These are phyloP conservation scores for Torymus auratus DNA, from an alignment of 2,888 invertebrate genomes.

Conservation along the genomic window DNA sequence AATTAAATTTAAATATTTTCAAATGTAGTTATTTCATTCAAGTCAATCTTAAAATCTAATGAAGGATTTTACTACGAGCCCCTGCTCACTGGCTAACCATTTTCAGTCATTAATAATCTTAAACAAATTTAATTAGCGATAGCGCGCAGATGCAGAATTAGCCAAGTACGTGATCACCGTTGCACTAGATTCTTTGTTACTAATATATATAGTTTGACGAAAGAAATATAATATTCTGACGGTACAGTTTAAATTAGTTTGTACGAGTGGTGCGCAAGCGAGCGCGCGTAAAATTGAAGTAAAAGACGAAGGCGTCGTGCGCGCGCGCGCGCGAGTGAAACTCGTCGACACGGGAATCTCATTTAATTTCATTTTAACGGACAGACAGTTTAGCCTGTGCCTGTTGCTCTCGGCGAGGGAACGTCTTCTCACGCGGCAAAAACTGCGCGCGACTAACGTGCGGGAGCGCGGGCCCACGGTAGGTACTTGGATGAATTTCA, in stretches of 20 bases:
- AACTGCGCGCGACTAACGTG: slow-evolving; percentile 32
- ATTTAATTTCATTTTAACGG: slow-evolving; percentile 58
- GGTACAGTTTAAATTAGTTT: slow-evolving; percentile 48
- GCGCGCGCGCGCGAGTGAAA: slow-evolving; percentile 32
- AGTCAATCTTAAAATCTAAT: too few species aligned
- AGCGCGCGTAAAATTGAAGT: slow-evolving; percentile 41
- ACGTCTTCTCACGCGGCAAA: slow-evolving; percentile 21
- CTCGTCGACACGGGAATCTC: slow-evolving; percentile 51
- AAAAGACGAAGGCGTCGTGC: slow-evolving; percentile 34
- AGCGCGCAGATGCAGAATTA: too few species aligned
- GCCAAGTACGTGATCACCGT: too few species aligned
- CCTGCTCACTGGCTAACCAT: too few species aligned
- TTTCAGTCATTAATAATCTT: neutral
- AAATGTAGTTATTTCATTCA: too few species aligned
- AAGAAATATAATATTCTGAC: slow-evolving; percentile 9
- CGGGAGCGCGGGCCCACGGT: neutral
- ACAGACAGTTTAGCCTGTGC: slow-evolving; percentile 53
- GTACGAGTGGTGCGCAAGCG: slow-evolving; percentile 7
- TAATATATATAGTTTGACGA: too few species aligned
- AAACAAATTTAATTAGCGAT: slow-evolving; percentile 6
- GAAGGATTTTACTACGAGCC: too few species aligned
- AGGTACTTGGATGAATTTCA: slow-evolving; percentile 48
- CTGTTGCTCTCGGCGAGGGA: slow-evolving; percentile 45
- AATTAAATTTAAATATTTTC: too few species aligned
- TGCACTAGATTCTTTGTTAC: too few species aligned